phyloP scores from a whole-genome alignment of 2,888 invertebrate genomes.

The Cephus sareptanus region DNA sequence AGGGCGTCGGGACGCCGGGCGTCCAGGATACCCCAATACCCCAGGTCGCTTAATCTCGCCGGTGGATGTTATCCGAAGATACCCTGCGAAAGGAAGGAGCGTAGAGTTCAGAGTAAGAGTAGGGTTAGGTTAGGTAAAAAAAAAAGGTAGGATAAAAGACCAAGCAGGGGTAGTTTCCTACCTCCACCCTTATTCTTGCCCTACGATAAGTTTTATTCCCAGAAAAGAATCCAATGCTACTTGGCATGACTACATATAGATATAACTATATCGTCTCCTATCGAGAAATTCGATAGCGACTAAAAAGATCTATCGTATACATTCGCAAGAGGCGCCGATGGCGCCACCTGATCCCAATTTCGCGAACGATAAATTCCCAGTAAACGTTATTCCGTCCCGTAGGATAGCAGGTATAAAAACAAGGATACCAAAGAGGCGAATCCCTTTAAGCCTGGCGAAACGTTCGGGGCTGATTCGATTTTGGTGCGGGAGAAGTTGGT shows the following conservation, averaged over 20 bases:
- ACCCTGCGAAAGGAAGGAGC: neutral
- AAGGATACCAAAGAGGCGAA: neutral
- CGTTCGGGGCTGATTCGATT: neutral
- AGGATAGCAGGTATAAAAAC: neutral
- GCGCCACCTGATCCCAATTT: constrained; percentile 19
- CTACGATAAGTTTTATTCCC: neutral
- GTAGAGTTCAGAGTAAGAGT: neutral
- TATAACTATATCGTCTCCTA: neutral
- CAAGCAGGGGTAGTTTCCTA: neutral
- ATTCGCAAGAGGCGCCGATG: neutral
- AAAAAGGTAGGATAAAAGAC: neutral
- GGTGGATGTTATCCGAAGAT: neutral
- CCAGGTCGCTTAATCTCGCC: neutral
- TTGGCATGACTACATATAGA: neutral
- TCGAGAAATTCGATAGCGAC: neutral
- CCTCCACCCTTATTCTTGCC: neutral
- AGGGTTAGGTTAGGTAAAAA: neutral
- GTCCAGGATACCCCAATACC: neutral
- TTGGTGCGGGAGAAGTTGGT: neutral
- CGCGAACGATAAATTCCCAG: constrained; percentile 19
- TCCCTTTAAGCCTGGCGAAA: neutral
- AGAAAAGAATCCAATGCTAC: neutral
- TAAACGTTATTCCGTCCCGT: neutral
- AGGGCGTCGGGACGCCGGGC: no score
- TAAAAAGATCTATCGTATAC: neutral